These are phyloP conservation scores for Oriolus oriolus DNA, from an alignment of 2,113 vertebrate genomes.

Conservation along the genomic window DNA sequence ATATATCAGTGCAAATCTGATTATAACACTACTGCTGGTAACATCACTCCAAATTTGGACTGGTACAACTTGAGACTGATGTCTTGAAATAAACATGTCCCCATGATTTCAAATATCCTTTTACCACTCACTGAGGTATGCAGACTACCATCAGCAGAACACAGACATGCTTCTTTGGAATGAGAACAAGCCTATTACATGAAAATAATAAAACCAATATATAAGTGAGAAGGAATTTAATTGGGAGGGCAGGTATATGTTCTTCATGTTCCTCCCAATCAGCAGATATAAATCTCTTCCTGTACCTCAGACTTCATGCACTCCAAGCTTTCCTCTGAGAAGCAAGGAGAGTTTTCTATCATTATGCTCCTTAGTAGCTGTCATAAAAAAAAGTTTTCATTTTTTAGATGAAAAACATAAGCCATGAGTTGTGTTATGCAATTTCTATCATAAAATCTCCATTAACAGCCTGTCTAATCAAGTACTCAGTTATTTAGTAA, in stretches of 20 bases:
- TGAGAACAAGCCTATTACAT: background rate
- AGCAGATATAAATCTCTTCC: background rate
- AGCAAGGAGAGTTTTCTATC: background rate
- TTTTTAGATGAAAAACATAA: background rate
- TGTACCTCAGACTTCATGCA: background rate
- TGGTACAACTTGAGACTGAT: background rate
- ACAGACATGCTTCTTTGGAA: background rate
- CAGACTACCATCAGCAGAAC: background rate
- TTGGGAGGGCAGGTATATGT: background rate
- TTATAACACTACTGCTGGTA: background rate
- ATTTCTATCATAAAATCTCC: background rate
- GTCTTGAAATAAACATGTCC: background rate
- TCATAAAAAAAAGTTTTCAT: background rate
- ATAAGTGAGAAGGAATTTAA: background rate
- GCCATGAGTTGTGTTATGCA: background rate
- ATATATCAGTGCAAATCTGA: background rate
- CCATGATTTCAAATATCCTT: background rate
- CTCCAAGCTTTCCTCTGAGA: background rate
- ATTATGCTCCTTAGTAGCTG: background rate
- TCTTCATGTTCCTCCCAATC: background rate
- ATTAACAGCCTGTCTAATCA: background rate
- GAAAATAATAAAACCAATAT: background rate
- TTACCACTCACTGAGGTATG: background rate
- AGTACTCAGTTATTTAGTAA: background rate
- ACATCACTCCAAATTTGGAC: background rate